Evolutionary conservation across 1,140 invertebrate species (phyloP).

Genomic region (Charaxes varanes): DNA sequence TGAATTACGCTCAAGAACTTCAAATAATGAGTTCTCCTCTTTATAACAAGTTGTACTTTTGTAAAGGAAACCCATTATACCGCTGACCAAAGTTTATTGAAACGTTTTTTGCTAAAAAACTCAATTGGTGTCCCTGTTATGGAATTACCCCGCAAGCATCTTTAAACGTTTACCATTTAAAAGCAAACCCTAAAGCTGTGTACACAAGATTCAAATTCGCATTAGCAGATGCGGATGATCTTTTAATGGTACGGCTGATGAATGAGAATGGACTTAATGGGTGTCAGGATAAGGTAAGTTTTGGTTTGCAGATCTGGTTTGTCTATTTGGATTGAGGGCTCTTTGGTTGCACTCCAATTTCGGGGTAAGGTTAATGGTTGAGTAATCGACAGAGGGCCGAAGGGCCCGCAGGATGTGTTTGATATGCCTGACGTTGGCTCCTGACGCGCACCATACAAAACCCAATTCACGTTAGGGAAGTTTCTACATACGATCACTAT

Average conservation of each 20-base stretch:
- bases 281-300: constrained; percentile 21
- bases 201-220: constrained; percentile 9
- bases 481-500: too few species aligned
- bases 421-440: constrained; percentile 38
- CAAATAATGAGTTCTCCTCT: constrained; percentile 22
- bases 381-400: constrained; percentile 47
- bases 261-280: constrained; percentile 18
- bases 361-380: constrained; percentile 51
- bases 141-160: constrained; percentile 8
- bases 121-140: constrained; percentile 18
- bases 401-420: constrained; percentile 40
- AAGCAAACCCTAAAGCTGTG: constrained; percentile 9
- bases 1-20: constrained; percentile 18
- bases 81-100: constrained; percentile 26
- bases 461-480: too few species aligned
- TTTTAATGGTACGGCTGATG: constrained; percentile 14
- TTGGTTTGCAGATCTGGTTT: constrained; percentile 18
- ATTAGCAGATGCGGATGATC: constrained; percentile 4
- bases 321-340: constrained; percentile 32
- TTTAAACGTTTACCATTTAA: constrained; percentile 10
- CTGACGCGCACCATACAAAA: too few species aligned
- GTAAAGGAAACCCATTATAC: constrained; percentile 23
- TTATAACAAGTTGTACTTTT: constrained; percentile 28
- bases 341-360: constrained; percentile 37
- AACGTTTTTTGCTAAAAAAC: constrained; percentile 22